Base-by-base conservation (phyloP, 2,113 vertebrate genomes). In the Trogon surrucura region DNA sequence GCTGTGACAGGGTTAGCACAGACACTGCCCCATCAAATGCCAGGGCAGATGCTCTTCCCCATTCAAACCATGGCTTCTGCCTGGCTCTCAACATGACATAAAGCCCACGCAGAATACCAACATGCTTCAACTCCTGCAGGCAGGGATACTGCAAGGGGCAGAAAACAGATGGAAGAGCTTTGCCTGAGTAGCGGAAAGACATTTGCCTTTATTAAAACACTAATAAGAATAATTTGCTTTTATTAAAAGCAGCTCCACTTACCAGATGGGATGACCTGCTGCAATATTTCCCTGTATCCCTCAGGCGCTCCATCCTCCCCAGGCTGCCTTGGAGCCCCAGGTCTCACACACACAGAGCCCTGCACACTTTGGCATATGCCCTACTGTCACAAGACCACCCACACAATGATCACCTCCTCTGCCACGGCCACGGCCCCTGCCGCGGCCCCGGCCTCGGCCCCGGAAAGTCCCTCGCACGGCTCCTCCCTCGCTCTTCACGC, bases 401-500 rank as follows among this genome's bases (percentile, higher is more conserved):
- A 41, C 89, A 98, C 97, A 98, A 95, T 96, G 95, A 67, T 98
- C 93, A 62, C 98, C 98, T 84, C 99, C 99, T 98, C 99, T 96
- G 51, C 99, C 99, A 16, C 99, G 98, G 22, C 99, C 99, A 7
- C 99, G 97, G 23, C 99, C 99, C 66, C 99, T 91, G 66, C 99
- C 99, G 5, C 99, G 97, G 16, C 99, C 99, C 3, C 99, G 98
- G 32, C 99, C 99, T 3, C 99, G 97, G 54, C 99, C 99, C 83
- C 99, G 98, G 98, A 99, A 99, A 61, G 98, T 98, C 30, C 98
- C 99, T 45, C 99, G 98, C 91, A 99, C 99, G 0, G 99, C 99
- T 26, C 99, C 98, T 21, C 99, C 99, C 95, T 99, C 99, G 11
- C 99, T 99, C 98, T 99, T 99, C 97, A 99, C 99, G 2, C 99